A percentile compares a stretch with the other conserved stretches of the same genome.
Conservation (phyloP, 2,797 vertebrate genomes). For the Enteromius mattozi region DNA sequence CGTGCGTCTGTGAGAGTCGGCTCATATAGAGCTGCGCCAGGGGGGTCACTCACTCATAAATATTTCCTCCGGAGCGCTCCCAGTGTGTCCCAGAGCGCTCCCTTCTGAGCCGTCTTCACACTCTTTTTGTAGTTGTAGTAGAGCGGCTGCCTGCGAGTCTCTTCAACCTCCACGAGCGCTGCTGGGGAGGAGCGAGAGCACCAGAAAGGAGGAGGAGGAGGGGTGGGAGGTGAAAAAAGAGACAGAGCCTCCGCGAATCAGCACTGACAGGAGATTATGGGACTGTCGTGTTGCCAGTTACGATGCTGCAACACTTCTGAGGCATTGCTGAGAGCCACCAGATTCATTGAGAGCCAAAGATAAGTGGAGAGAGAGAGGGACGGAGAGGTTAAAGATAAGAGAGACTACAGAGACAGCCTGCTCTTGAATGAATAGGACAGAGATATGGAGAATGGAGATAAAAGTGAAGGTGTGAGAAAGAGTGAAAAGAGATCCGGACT, state of each 20-base stretch:
- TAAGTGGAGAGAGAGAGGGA: constrained; percentile 23
- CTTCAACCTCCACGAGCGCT: constrained; percentile 83
- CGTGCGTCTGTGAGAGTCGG: constrained; percentile 38
- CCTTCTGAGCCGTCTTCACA: constrained; percentile 50
- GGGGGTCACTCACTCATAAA: constrained; percentile 68
- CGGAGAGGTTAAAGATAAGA: constrained; percentile 39
- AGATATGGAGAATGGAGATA: constrained; percentile 27
- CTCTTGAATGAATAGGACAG: constrained; percentile 4
- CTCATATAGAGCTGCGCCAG: constrained; percentile 60
- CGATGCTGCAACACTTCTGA: constrained; percentile 61
- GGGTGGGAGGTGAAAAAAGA: constrained; percentile 34
- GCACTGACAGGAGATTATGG: constrained; percentile 75
- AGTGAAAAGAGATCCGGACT: constrained; percentile 25
- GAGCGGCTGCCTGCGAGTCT: constrained; percentile 68
- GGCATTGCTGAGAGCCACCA: constrained; percentile 2
- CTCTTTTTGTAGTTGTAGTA: constrained; percentile 57
- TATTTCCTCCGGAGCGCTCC: constrained; percentile 72
- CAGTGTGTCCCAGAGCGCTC: constrained; percentile 36
- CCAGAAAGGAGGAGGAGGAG: background rate
- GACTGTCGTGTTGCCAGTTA: constrained; percentile 62
- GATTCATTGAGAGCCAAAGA: constrained; percentile 5
- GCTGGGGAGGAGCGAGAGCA: constrained; percentile 73
- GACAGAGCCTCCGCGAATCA: constrained; percentile 76
- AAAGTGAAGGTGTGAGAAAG: background rate
- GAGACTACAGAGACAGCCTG: background rate